Evolutionary conservation across 1,140 invertebrate species (phyloP).

Genomic region (Hirudo medicinalis): DNA sequence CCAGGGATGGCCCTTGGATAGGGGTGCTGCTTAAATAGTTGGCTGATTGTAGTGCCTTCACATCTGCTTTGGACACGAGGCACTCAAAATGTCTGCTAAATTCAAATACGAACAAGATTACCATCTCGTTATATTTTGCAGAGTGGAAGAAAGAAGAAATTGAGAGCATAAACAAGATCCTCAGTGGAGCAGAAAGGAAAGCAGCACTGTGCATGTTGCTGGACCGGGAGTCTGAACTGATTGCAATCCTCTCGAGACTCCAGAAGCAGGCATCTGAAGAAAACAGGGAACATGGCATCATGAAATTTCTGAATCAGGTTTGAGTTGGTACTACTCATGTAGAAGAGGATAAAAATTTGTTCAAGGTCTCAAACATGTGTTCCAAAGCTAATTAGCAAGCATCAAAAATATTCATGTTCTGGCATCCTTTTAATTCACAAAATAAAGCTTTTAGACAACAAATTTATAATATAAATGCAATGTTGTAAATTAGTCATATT

Average conservation of each 20-base stretch:
- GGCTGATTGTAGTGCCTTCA: too few species aligned
- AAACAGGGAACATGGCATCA: constrained; percentile 36
- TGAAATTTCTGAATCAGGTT: constrained; percentile 38
- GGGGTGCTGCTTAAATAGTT: too few species aligned
- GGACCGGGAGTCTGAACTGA: constrained; percentile 41
- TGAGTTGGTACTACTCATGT: background rate
- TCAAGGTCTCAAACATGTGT: too few species aligned
- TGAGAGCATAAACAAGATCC: constrained; percentile 34
- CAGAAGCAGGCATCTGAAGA: constrained; percentile 36
- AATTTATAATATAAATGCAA: too few species aligned
- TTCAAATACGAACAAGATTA: too few species aligned
- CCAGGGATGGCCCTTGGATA: too few species aligned
- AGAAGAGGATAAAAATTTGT: background rate
- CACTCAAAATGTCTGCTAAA: too few species aligned
- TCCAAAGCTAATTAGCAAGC: too few species aligned
- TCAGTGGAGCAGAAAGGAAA: constrained; percentile 38
- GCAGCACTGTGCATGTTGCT: constrained; percentile 40
- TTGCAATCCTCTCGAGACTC: constrained; percentile 40
- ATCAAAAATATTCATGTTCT: too few species aligned
- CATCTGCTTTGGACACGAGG: too few species aligned
- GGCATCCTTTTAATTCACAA: too few species aligned
- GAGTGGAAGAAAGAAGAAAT: constrained; percentile 40
- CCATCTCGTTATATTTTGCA: constrained; percentile 18
- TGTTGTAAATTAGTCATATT: background rate
- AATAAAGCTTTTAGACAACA: too few species aligned